These are phyloP conservation scores for Cryptomyrus ogoouensis DNA, from an alignment of 2,113 vertebrate species.

Conservation along the genomic window DNA sequence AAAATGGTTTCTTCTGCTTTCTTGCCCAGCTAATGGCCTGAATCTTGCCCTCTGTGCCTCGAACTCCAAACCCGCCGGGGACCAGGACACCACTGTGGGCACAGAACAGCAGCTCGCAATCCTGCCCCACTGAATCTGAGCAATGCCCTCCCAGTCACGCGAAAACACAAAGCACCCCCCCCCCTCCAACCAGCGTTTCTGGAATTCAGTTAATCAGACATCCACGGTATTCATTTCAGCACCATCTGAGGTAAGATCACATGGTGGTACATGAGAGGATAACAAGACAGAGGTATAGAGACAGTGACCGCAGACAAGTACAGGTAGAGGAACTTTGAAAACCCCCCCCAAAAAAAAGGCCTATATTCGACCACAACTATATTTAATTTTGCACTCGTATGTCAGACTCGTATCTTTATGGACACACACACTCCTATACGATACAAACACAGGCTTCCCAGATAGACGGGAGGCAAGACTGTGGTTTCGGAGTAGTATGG, in stretches of 20 bases:
- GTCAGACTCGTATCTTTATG: neutral
- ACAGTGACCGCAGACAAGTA: neutral
- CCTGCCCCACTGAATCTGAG: neutral
- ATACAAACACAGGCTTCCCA: neutral
- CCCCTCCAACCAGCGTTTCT: neutral
- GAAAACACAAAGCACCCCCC: neutral
- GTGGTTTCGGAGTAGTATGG: neutral
- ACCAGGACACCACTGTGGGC: slow-evolving; percentile 79
- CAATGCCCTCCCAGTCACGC: neutral
- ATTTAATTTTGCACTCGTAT: neutral
- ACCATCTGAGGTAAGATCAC: neutral
- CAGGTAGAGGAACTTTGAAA: neutral
- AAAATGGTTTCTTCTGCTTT: slow-evolving; percentile 88
- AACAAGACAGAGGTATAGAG: neutral
- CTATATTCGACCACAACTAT: neutral
- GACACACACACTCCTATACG: neutral
- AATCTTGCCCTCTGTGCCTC: slow-evolving; percentile 95
- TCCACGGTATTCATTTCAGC: neutral
- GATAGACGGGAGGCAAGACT: neutral
- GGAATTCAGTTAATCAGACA: neutral
- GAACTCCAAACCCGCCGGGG: slow-evolving; percentile 89
- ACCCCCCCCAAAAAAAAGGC: neutral
- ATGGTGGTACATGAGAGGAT: neutral
- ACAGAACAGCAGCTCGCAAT: neutral
- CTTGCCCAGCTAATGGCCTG: slow-evolving; percentile 92